These are phyloP conservation scores for Formica aserva DNA, from an alignment of 2,888 invertebrate genomes.

Conservation along the genomic window DNA sequence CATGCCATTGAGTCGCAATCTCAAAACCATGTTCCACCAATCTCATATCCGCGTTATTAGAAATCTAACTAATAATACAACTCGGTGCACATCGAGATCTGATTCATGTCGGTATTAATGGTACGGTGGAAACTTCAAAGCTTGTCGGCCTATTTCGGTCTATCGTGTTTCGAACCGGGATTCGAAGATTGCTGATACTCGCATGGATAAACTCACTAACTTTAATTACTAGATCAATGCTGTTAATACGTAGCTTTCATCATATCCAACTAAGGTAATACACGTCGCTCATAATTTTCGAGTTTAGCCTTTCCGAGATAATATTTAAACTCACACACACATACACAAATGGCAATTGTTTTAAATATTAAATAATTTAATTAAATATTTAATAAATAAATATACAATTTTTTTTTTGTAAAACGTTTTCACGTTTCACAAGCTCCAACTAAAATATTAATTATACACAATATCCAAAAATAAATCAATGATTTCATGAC, in stretches of 20 bases:
- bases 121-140: conserved; percentile 35
- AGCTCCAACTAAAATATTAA: background rate
- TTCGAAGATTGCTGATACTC: conserved; percentile 46
- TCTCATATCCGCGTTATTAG: background rate
- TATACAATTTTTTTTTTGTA: background rate
- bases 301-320: background rate
- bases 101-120: conserved; percentile 22
- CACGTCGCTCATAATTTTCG: background rate
- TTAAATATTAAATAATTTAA: background rate
- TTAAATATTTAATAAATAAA: too few species aligned
- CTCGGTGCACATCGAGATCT: background rate
- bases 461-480: background rate
- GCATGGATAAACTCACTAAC: conserved; percentile 1
- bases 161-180: conserved; percentile 16
- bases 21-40: background rate
- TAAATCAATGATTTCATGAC: background rate
- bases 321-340: too few species aligned
- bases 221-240: conserved; percentile 43
- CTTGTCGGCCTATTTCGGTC: conserved; percentile 16
- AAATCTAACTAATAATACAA: conserved; percentile 8
- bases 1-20: background rate
- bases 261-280: background rate
- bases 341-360: background rate
- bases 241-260: conserved; percentile 21
- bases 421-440: background rate